Base-by-base conservation (phyloP, 2,888 invertebrate species). In the Phengaris arion region DNA sequence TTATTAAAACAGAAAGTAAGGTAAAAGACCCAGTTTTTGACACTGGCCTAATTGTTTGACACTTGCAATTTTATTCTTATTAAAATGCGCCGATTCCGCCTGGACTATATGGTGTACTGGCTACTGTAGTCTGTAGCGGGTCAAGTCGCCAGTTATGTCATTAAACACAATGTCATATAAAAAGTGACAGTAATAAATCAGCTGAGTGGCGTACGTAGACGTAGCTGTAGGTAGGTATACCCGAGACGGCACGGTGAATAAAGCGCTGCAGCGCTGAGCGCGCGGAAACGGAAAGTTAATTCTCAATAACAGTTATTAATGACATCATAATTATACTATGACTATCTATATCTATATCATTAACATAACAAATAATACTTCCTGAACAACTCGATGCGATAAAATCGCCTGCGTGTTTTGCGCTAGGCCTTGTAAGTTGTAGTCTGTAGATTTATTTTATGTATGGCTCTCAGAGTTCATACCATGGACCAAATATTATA, bases 191-290 rank as follows among this genome's bases (percentile, higher is more conserved):
- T 77, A 77, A 77, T 82, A 83, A 70, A 89, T 88, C 91, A 91
- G 91, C 91, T 91, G 90, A 85, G 83, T 86, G 86, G 85, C 86
- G 22, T 57, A 81, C 83, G 88, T 90, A 85, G 85, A 81, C 83
- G 88, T 89, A 85, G 85, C 84, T 80, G 82, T 81, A 80, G 10
- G 76, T 79, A 79, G 79, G 80, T 79, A 79, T 79, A 79, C 81
- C 85, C 89, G 89, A 90, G 89, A 52, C 70, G 51, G 51, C 22
- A 2, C 9, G 15, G 6, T 1, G 55, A 68, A 76, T 55, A 45
- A 77, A 78, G 77, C 76, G 78, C 79, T 79, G 77, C 74, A 79
- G 79, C 79, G 79, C 79, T 79, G 51, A 13, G 68, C 54, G 35
- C 68, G 54, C 68, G 68, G 68, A 68, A 76, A 75, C 78, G 55